These are phyloP conservation scores for Tautogolabrus adspersus DNA, from an alignment of 2,113 vertebrate species.

Conservation along the genomic window DNA sequence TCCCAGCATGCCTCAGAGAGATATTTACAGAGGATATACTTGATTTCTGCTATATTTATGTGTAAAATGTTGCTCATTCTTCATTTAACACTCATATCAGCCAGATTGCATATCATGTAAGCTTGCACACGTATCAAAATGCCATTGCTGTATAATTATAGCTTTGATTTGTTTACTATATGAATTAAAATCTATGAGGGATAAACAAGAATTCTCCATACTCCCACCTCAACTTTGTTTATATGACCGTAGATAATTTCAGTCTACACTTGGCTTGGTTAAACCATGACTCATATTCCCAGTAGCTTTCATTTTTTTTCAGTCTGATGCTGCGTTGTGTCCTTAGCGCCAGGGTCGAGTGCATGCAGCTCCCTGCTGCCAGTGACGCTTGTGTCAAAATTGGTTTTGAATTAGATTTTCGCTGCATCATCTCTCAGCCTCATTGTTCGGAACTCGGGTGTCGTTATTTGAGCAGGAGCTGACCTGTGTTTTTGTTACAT, in stretches of 20 bases:
- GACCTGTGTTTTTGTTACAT: slow-evolving; percentile 52
- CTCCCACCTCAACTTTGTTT: slow-evolving; percentile 5
- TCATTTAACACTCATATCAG: background rate
- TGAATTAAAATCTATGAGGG: background rate
- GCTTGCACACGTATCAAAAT: background rate
- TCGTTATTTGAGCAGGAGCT: slow-evolving; percentile 50
- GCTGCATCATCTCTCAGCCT: slow-evolving; percentile 41
- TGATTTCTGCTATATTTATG: too few relatives aligned
- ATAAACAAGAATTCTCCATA: background rate
- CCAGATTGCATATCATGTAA: slow-evolving; percentile 15
- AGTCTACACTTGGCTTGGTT: slow-evolving; percentile 1
- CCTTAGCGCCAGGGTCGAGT: slow-evolving; percentile 49
- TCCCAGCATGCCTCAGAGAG: too few relatives aligned
- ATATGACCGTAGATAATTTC: slow-evolving; percentile 3
- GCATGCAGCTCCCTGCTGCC: slow-evolving; percentile 20
- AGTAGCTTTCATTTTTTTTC: background rate
- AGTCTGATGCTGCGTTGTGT: slow-evolving; percentile 19
- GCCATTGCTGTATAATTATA: background rate
- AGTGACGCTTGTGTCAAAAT: slow-evolving; percentile 61
- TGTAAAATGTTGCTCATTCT: too few relatives aligned
- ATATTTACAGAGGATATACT: too few relatives aligned
- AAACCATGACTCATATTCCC: slow-evolving; percentile 33
- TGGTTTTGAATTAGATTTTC: slow-evolving; percentile 76
- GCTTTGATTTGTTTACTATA: background rate
- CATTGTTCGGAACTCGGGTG: slow-evolving; percentile 21